Evolutionary conservation across 2,888 invertebrate genomes (phyloP).

Genomic region (Hydraecia micacea): DNA sequence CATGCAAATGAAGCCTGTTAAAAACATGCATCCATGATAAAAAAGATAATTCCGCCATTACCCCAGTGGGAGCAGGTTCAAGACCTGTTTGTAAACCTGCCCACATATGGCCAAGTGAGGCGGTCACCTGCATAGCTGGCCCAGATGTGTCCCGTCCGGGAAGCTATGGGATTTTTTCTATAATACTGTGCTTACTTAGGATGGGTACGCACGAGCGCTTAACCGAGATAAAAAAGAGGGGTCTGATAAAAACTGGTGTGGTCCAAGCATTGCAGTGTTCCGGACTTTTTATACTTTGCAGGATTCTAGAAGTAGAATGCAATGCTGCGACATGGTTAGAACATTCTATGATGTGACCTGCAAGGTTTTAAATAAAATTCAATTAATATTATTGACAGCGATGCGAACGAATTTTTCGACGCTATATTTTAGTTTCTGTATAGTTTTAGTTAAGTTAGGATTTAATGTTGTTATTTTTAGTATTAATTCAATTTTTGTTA

Average conservation of each 20-base stretch:
- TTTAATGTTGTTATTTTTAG: no score
- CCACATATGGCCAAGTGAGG: constrained; percentile 2
- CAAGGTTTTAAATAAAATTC: background rate
- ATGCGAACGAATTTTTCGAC: no score
- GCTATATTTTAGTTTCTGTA: no score
- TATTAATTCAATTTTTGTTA: no score
- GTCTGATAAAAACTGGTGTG: background rate
- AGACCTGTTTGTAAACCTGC: constrained; percentile 39
- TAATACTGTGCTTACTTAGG: background rate
- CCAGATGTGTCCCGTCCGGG: constrained; percentile 33
- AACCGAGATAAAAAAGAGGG: background rate
- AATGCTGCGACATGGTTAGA: background rate
- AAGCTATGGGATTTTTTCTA: constrained; percentile 21
- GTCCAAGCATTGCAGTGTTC: background rate
- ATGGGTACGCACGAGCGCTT: background rate
- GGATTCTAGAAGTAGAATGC: background rate
- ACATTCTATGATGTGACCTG: background rate
- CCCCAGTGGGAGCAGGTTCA: constrained; percentile 4
- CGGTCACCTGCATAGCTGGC: constrained; percentile 51
- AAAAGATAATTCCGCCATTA: constrained; percentile 40
- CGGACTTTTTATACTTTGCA: no score
- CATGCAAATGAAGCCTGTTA: constrained; percentile 39
- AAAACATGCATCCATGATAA: constrained; percentile 24
- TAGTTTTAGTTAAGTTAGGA: no score
- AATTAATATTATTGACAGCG: background rate